Conservation (phyloP, 2,797 vertebrate species). For the Acanthis flammea region DNA sequence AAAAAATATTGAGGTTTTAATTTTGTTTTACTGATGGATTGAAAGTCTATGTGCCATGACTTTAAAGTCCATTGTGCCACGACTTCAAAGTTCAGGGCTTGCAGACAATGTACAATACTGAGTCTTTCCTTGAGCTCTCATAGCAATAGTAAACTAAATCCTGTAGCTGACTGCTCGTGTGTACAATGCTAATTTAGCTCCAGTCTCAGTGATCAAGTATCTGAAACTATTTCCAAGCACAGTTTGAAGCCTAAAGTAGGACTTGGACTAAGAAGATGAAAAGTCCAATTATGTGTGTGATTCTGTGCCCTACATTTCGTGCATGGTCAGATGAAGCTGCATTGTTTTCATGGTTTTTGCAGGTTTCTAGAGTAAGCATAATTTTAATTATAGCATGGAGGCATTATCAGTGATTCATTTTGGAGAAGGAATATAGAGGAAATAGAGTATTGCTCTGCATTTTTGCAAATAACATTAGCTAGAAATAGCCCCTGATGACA, state of each 20-base stretch:
- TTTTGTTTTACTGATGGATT: neutral
- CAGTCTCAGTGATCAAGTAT: neutral
- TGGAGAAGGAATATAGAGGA: neutral
- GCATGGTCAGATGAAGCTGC: neutral
- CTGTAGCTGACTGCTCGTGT: neutral
- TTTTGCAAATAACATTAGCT: neutral
- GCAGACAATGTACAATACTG: neutral
- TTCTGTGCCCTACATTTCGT: neutral
- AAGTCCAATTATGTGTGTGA: neutral
- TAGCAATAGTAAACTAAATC: neutral
- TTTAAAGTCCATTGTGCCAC: neutral
- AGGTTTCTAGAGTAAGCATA: neutral
- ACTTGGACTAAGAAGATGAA: neutral
- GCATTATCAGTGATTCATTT: neutral
- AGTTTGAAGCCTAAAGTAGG: neutral
- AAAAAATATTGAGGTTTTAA: neutral
- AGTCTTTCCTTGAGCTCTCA: neutral
- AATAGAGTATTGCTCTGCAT: neutral
- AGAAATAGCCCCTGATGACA: neutral
- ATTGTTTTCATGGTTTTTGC: neutral
- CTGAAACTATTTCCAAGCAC: neutral
- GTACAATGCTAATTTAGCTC: neutral
- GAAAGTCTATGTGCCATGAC: neutral
- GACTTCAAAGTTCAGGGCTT: accelerated
- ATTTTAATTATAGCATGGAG: neutral